A percentile compares a stretch with the other conserved stretches of the same genome.
Conservation (phyloP, 2,888 invertebrate species). For the Siphlonurus alternatus region DNA sequence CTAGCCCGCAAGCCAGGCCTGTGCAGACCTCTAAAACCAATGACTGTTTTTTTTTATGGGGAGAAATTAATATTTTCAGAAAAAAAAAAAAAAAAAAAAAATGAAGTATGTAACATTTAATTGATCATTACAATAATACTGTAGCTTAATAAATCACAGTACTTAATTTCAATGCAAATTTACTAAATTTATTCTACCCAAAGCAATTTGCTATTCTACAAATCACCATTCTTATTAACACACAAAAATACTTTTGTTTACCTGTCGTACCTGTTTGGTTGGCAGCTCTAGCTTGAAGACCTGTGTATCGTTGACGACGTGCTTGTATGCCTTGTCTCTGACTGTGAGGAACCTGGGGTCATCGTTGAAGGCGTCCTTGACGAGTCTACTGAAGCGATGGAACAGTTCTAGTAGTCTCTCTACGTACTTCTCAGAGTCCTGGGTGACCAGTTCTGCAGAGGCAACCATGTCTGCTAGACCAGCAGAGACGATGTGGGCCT, state of each 20-base stretch:
- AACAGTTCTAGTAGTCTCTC: constrained; percentile 86
- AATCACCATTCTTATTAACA: no score
- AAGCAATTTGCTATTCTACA: no score
- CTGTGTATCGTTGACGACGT: constrained; percentile 94
- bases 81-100: no score
- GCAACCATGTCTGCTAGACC: constrained; percentile 95
- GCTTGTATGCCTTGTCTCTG: constrained; percentile 93
- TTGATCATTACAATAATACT: no score
- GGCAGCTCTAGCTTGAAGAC: constrained; percentile 50
- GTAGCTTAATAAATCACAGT: no score
- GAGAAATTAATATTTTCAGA: no score
- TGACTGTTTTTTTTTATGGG: no score
- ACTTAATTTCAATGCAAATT: no score
- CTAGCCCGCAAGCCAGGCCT: no score
- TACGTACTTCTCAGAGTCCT: constrained; percentile 95
- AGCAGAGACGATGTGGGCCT: constrained; percentile 83
- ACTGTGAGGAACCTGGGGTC: constrained; percentile 96
- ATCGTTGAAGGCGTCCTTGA: constrained; percentile 87
- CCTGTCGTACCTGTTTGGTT: constrained; percentile 29
- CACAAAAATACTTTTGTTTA: background rate
- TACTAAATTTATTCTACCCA: no score
- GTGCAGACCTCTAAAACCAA: no score
- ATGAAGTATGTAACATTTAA: no score
- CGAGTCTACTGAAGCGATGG: constrained; percentile 77
- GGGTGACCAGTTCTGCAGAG: constrained; percentile 86